Evolutionary conservation across 2,888 invertebrate species (phyloP), one percentile per base, ranked within the genome.

Genomic region (Yponomeuta cagnagella): DNA sequence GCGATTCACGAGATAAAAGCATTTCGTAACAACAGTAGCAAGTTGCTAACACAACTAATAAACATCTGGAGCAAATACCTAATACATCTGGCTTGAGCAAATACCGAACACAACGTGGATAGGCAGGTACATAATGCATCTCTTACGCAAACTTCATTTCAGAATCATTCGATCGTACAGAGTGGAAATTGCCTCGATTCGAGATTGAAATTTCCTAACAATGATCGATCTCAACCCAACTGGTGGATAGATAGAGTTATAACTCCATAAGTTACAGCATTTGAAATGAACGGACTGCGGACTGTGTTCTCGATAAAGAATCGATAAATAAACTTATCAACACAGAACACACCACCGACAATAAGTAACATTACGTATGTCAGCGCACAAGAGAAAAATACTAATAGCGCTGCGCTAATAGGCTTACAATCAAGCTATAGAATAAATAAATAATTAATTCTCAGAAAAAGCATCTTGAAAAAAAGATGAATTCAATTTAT

Each of bases 1-100:
- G 64, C 23, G 52, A 64, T 64, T 64, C 64, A 10, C 31, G 30
- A 23, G 31, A 31, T 64, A 64, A 64, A 64, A 64, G 64, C 64
- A 64, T 64, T 64, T 64, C 64, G 15, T 58, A 58, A 58, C 3
- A 58, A 15, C 52, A 58, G 3, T 15, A 58, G 52, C 52, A 58
- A 58, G 15, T 15, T 12, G 15, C 15, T 58, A 58, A 15, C 52
- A 15, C 52, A 58, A 15, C 52, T 15, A 58, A 58, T 15, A 15
- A 15, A 4, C 5, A 58, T 15, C 52, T 15, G 52, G 52, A 58
- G 2, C 52, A 58, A 43, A 8, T 43, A 43, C 8, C 43, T 43
- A 43, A 43, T 43, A 43, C 43, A 43, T 43, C 43, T 6, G 43
- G 43, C 43, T 43, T 1, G 43, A 43, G 43, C 43, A 43, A 5